Conservation (phyloP, 2,888 invertebrate species). For the Ceriagrion tenellum region DNA sequence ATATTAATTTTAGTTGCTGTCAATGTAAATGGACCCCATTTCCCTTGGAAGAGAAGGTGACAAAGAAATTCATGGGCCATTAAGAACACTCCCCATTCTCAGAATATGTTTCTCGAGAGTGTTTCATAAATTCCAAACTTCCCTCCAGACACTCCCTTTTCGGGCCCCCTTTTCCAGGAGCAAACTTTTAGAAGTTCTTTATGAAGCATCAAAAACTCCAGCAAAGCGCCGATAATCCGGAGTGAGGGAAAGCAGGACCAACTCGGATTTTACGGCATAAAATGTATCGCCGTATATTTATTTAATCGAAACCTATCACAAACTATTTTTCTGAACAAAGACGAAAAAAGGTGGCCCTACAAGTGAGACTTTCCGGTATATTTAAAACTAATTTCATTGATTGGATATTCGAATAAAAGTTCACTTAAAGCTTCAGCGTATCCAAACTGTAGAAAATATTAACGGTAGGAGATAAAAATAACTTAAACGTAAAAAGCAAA, state of each 20-base stretch:
- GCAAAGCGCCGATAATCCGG: background rate
- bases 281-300: background rate
- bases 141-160: background rate
- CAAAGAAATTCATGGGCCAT: background rate
- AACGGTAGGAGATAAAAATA: too few relatives aligned
- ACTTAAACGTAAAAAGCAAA: too few relatives aligned
- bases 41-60: background rate
- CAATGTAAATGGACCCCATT: background rate
- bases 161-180: background rate
- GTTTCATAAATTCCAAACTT: background rate
- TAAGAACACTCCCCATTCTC: background rate
- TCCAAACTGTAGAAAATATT: too few relatives aligned
- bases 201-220: background rate
- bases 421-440: background rate
- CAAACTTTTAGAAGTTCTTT: background rate
- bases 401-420: background rate
- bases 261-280: background rate
- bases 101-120: background rate
- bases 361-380: background rate
- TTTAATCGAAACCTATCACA: background rate
- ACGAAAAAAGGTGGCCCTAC: background rate
- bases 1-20: background rate
- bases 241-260: background rate
- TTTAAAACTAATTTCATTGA: background rate
- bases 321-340: background rate